Base-by-base conservation (phyloP, 2,113 vertebrate species). In the Spea multiplicata region DNA sequence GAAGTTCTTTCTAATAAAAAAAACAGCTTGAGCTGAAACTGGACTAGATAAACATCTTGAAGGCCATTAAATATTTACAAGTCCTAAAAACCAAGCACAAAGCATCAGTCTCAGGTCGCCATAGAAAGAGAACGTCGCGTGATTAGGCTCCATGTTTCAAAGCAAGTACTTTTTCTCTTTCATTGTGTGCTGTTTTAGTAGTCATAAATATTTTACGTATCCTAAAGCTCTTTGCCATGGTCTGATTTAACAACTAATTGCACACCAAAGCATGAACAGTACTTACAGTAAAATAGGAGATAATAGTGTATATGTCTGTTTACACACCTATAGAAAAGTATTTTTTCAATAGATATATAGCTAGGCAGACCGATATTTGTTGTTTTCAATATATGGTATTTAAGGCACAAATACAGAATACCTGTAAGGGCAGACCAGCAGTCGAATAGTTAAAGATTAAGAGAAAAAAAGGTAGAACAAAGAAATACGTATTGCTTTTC, bases 171-270 rank as follows among this genome's bases (percentile, higher is more conserved):
- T 79, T 71, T 67, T 67, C 62, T 78, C 69, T 78, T 66, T 78
- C 69, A 72, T 64, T 78, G 76, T 66, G 68, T 17, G 76, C 76
- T 72, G 47, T 72, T 78, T 78, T 72, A 78, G 77, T 44, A 59
- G n/a, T 73, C 64, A 79, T 79, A 66, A 79, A 79, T 79, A 79
- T 79, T 79, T 79, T 65, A 79, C 77, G 49, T 48, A 49, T 50
- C 71, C 77, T 79, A 73, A 73, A 73, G 77, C 77, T 57, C 61
- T 73, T 62, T 67, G 57, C n/a, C 48, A 73, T 47, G 62, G 62
- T 79, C 50, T 71, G 52, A 79, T 73, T 79, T 79, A 79, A 73
- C 77, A 79, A 73, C 70, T 79, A 79, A 73, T 79, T 79, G 77
- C 44, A 59, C 44, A 48, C 14, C 52, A 66, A 79, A 79, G 67